Evolutionary conservation across 2,797 vertebrate species (phyloP), one percentile per base, ranked within the genome.

Genomic region (Chromobotia macracanthus): DNA sequence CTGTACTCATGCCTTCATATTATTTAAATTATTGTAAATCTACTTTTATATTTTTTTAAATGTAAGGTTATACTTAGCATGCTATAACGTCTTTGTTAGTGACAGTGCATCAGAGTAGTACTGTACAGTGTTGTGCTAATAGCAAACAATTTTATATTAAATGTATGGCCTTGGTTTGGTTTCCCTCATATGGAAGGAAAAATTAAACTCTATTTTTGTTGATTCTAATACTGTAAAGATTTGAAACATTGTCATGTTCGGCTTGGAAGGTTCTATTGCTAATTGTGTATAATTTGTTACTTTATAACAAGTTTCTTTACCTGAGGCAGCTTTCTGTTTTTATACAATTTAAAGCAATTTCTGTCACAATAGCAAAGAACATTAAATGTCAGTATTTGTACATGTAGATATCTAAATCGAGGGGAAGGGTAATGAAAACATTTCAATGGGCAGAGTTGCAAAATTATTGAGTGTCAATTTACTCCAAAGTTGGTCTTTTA

Each of bases 171-270:
- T 95, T 94, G 92, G 93, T 84, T 83, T 93, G 92, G 92, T 92
- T 93, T 87, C 91, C 92, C 93, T 93, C 93, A 83, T 90, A 92
- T 92, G 92, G 90, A 93, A 89, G 92, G 93, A 92, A 91, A 67
- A 91, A 38, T 38, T 90, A 92, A 94, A 92, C 90, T 95, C 93
- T 96, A 96, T 96, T 95, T 95, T 95, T 95, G 94, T 95, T 95
- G 94, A 95, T 94, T 95, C 94, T 94, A 91, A 94, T 92, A 91
- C 90, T 94, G 93, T 95, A 93, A 93, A 93, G 92, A 92, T 92
- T 93, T 91, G 90, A 85, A 83, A 93, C 93, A 91, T 92, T 88
- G 87, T 94, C 93, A 90, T 90, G 89, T 86, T 83, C 69, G 89
- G 91, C 92, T 95, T 91, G 90, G 86, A 91, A 90, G 91, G 89